Percentiles rank a stretch among this genome's conserved stretches.
Evolutionary conservation across 2,797 vertebrate genomes (phyloP).

Genomic region (Atherinosoma microstoma): DNA sequence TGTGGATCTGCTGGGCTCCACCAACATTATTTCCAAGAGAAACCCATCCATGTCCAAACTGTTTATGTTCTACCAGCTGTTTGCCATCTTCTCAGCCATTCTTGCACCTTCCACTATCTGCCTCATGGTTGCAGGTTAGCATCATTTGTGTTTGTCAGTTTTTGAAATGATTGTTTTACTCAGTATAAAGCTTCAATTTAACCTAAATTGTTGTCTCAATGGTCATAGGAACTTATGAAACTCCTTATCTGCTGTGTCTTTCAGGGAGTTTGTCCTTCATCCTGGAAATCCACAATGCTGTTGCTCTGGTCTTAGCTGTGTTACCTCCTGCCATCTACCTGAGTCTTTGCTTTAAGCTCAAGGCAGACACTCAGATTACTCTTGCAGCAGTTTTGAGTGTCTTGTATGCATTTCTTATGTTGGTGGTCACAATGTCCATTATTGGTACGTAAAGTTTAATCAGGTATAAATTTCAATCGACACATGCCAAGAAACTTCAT

Average conservation of each 20-base stretch:
- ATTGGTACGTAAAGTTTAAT: constrained; percentile 61
- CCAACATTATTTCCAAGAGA: constrained; percentile 53
- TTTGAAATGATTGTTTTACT: too few species aligned
- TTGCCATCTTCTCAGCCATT: constrained; percentile 68
- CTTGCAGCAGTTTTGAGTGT: constrained; percentile 76
- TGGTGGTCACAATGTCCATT: constrained; percentile 68
- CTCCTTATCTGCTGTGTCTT: constrained; percentile 11
- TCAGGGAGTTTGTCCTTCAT: constrained; percentile 73
- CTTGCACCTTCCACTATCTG: constrained; percentile 80
- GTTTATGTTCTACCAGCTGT: constrained; percentile 81
- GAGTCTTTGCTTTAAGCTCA: constrained; percentile 78
- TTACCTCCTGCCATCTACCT: constrained; percentile 72
- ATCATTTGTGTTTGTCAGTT: neutral
- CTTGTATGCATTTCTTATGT: constrained; percentile 80
- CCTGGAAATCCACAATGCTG: fast-evolving
- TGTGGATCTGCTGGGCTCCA: constrained; percentile 73
- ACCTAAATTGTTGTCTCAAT: too few species aligned
- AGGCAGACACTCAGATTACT: constrained; percentile 77
- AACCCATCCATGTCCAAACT: constrained; percentile 79
- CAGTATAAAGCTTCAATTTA: too few species aligned
- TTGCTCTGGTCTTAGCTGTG: constrained; percentile 60
- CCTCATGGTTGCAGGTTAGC: constrained; percentile 79
- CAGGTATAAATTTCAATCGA: neutral
- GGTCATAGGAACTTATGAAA: too few species aligned
- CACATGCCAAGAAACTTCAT: neutral